phyloP scores from a whole-genome alignment of 2,113 vertebrate species.

The Chiloscyllium plagiosum region DNA sequence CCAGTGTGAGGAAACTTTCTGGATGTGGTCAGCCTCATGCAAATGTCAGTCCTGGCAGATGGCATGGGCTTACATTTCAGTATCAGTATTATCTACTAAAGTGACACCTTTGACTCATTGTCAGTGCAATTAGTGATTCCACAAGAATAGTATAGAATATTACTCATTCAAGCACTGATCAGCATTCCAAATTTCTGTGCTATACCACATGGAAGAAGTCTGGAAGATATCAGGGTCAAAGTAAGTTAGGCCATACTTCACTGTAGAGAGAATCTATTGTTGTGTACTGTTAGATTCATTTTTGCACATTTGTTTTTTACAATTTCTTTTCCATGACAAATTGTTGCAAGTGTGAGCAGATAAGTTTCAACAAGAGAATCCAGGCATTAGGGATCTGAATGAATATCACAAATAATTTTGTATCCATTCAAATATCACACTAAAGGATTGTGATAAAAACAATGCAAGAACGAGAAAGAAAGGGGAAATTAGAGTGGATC shows the following conservation, averaged over 20 bases:
- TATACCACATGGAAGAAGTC: background rate
- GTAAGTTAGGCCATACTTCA: too few species aligned
- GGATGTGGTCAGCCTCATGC: background rate
- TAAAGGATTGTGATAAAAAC: background rate
- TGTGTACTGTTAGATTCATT: background rate
- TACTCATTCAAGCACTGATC: background rate
- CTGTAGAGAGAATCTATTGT: too few species aligned
- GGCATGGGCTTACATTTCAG: background rate
- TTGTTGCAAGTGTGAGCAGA: background rate
- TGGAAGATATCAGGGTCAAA: background rate
- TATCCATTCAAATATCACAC: background rate
- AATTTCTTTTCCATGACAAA: background rate
- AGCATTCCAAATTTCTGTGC: background rate
- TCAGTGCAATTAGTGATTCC: background rate
- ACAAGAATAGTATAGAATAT: background rate
- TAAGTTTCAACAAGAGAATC: background rate
- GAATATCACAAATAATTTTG: background rate
- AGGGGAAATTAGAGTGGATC: background rate
- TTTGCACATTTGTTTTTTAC: background rate
- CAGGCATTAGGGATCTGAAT: too few species aligned
- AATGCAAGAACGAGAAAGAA: background rate
- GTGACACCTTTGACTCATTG: background rate
- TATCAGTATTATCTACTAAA: background rate
- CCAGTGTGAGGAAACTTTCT: background rate
- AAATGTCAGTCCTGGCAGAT: background rate